A percentile compares a stretch with the other conserved stretches of the same genome.
These are phyloP conservation scores for Gorsachius goisagi DNA, from an alignment of 2,113 vertebrate species.

Conservation along the genomic window DNA sequence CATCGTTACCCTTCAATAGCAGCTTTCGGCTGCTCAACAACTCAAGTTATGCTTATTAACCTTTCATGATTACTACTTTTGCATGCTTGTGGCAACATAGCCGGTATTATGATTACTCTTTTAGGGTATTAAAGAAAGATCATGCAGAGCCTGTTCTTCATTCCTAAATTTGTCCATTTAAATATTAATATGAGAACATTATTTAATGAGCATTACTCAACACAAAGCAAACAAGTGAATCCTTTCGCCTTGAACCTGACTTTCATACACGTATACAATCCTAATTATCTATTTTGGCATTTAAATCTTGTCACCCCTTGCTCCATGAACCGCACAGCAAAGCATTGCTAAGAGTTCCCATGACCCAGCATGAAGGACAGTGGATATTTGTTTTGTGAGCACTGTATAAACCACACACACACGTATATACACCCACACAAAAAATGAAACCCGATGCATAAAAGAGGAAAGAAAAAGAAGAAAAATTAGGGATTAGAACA, in stretches of 20 bases:
- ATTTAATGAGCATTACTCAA: background rate
- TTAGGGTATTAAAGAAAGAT: background rate
- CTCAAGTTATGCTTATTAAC: background rate
- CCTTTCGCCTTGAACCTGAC: background rate
- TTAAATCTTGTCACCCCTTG: background rate
- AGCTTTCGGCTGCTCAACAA: background rate
- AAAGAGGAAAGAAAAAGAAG: background rate
- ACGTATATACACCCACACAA: accelerated
- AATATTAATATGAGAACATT: background rate
- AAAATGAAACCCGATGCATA: background rate
- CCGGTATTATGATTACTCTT: background rate
- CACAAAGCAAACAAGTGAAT: background rate
- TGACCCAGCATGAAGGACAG: background rate
- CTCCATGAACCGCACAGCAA: background rate
- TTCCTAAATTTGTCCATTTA: background rate
- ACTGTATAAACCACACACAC: too few relatives aligned
- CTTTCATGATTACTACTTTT: background rate
- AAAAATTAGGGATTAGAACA: background rate
- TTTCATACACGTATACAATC: background rate
- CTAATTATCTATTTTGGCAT: background rate
- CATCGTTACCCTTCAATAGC: background rate
- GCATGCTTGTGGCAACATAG: background rate
- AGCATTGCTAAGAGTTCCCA: background rate
- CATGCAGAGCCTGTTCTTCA: background rate
- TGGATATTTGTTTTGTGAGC: background rate